A percentile compares a stretch with the other conserved stretches of the same genome.
phyloP scores from a whole-genome alignment of 2,888 invertebrate genomes.

The Dasysyrphus albostriatus region DNA sequence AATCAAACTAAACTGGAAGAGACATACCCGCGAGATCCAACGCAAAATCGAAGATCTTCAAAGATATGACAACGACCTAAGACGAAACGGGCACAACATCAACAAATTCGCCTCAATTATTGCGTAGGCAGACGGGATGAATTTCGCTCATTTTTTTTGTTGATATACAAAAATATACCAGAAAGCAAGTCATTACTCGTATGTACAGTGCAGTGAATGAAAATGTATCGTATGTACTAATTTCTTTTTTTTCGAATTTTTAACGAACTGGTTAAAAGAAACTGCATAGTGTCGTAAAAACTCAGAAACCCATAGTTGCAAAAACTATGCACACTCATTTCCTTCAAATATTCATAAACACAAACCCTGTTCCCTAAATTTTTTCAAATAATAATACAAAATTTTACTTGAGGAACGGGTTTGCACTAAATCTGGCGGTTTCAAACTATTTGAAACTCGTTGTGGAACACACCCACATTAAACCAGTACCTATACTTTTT shows the following conservation, averaged over 20 bases:
- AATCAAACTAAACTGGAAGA: conserved; percentile 25
- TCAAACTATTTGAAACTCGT: too few relatives aligned
- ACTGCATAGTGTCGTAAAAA: too few relatives aligned
- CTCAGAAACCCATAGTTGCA: too few relatives aligned
- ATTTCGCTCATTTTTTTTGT: conserved; percentile 54
- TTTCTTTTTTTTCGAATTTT: not conserved
- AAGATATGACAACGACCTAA: conserved; percentile 48
- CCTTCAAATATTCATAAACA: too few relatives aligned
- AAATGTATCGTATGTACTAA: not conserved
- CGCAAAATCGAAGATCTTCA: conserved; percentile 70
- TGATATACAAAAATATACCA: conserved; percentile 29
- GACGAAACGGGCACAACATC: conserved; percentile 29
- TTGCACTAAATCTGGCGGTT: too few relatives aligned
- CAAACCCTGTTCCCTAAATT: too few relatives aligned
- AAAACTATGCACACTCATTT: too few relatives aligned
- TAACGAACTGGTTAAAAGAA: too few relatives aligned
- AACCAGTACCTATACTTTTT: too few relatives aligned
- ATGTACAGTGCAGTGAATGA: not conserved
- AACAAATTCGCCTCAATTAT: conserved; percentile 67
- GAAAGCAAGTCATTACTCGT: conserved; percentile 54
- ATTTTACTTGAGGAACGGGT: too few relatives aligned
- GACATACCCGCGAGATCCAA: conserved; percentile 54
- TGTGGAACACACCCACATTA: too few relatives aligned
- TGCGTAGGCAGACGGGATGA: conserved; percentile 72
- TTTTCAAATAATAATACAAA: too few relatives aligned